A percentile compares a stretch with the other conserved stretches of the same genome.
phyloP scores from a whole-genome alignment of 2,888 invertebrate genomes.

The Lacanobia wlatinum region DNA sequence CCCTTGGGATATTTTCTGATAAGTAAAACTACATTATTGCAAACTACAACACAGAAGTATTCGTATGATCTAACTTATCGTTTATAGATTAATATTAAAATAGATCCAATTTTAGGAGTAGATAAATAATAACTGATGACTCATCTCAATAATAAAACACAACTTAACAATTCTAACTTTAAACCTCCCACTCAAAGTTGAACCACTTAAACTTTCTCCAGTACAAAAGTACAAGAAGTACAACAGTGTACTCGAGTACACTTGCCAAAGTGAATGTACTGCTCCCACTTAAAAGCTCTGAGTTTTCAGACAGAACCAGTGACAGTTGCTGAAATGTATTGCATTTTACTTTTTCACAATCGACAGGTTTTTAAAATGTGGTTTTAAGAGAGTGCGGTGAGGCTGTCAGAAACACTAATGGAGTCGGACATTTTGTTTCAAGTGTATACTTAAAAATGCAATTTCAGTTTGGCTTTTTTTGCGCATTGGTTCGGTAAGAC shows the following conservation, averaged over 20 bases:
- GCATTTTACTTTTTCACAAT: constrained; percentile 40
- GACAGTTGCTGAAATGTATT: constrained; percentile 29
- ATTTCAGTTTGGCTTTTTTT: background rate
- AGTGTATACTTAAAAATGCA: background rate
- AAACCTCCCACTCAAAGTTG: constrained; percentile 23
- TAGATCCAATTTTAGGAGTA: no score
- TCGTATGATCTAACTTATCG: no score
- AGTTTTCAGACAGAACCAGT: constrained; percentile 3
- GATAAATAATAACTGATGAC: background rate
- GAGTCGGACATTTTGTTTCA: constrained; percentile 3
- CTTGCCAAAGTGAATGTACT: constrained; percentile 27
- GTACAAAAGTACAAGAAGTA: constrained; percentile 16
- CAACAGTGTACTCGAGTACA: constrained; percentile 16
- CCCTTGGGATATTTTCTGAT: no score
- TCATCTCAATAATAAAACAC: background rate
- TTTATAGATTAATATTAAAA: no score
- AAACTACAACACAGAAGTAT: no score
- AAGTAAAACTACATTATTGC: no score
- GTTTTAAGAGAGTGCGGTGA: background rate
- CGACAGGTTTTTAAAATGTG: constrained; percentile 24
- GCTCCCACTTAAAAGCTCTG: constrained; percentile 38
- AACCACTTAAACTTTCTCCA: constrained; percentile 34
- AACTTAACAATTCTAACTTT: constrained; percentile 17
- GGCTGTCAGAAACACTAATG: constrained; percentile 27
- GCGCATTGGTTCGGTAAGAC: background rate